Evolutionary conservation across 2,797 vertebrate species (phyloP), one percentile per base, ranked within the genome.

Genomic region (Pseudochaenichthys georgianus): DNA sequence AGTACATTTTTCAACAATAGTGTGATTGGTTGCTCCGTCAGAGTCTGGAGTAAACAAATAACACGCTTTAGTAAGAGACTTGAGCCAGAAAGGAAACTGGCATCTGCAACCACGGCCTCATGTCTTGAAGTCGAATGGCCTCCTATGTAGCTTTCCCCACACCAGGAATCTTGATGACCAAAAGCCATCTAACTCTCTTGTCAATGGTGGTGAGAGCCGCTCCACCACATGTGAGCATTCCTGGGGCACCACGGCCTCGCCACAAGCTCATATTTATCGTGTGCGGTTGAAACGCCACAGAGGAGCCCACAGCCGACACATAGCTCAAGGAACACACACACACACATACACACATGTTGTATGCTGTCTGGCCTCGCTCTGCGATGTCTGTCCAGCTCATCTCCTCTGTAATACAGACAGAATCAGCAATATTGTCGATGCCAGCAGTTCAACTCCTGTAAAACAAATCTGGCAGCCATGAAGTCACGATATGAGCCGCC

Each of bases 181-280:
- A 92, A 93, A 94, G 83, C 89, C 91, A 88, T 87, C 87, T 87
- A 89, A 89, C 84, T 92, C 88, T 91, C 93, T 90, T 94, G 93
- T 95, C 93, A 94, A 92, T 91, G 92, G 94, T 92, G 94, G 94
- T 94, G 93, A 95, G 93, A 88, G 89, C 86, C 51, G 79, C 83
- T 75, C 57, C 71, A 87, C 94, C 95, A 94, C 95, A 95, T 95
- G 89, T 93, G 90, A 94, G 93, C 90, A 90, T 94, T 95, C 91
- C 93, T 92, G 88, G 88, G 91, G 90, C 88, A 92, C 92, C 91
- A 88, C 86, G 83, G 93, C 92, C 78, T 87, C 70, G 59, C 95
- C 94, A 93, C 94, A 94, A 94, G 90, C 93, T 94, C 91, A 93
- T 94, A 95, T 95, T 95, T 95, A 94, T 94, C 90, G 90, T 94